Evolutionary conservation across 2,888 invertebrate genomes (phyloP), one percentile per base, ranked within the genome.

Genomic region (Chelonus formosanus): DNA sequence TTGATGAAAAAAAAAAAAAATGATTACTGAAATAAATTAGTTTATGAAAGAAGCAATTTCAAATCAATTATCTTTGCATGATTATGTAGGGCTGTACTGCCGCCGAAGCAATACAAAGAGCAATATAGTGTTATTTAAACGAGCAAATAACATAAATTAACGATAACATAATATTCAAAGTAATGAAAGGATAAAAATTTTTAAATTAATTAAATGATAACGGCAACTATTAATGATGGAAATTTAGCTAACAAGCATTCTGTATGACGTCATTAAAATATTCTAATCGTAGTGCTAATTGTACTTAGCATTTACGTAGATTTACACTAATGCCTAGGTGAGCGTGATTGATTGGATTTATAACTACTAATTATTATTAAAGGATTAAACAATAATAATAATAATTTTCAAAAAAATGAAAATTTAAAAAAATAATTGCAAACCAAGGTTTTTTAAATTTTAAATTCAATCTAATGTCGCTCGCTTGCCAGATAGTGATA

Each of bases 51-150:
- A 63, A 70, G 45, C 53, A 67, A 66, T 63, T 64, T 32, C 5
- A 31, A 8, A 71, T 57, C 67, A 74, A 71, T 76, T 78, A 78
- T 65, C 76, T 76, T 77, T 80, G 80, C 81, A 81, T 82, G 79
- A 79, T 69, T 80, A 80, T 74, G 78, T 81, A 81, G 79, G 78
- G 80, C 80, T 78, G 75, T 77, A 77, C 78, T 76, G 79, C 79
- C 78, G 74, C 74, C 74, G 75, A 80, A 81, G 81, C 82, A 82
- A 83, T 82, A 83, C 77, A 79, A 82, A 80, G 79, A 83, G 82
- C 82, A 82, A 81, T 81, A 82, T 83, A 81, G 67, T 67, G 63
- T 58, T 61, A 58, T 32, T 20, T 36, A 48, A 47, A 47, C 34
- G n/a, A 52, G 20, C 32, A 54, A 36, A 36, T 20, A 1, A 48